Base-by-base conservation (phyloP, 2,113 vertebrate genomes). In the Carassius carassius region DNA sequence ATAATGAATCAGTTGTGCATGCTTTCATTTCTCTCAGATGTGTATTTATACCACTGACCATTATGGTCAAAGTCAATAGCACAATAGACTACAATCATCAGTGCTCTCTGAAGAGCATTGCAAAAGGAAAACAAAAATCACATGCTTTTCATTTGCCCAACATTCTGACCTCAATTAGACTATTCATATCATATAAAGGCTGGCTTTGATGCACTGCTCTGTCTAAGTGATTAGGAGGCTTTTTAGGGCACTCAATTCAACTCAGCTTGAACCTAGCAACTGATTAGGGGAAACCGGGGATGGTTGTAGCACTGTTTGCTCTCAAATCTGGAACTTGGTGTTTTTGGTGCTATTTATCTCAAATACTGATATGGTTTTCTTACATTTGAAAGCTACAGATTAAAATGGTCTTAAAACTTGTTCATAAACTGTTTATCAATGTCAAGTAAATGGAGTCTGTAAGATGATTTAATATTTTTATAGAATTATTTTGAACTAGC, bases 111-210 rank as follows among this genome's bases (percentile, higher is more conserved):
- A 21, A 69, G 25, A 51, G 44, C 62, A 32, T 32, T 49, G 44
- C 62, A 32, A 47, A 81, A 32, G 17, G 16, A 67, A 49, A 44
- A 54, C 11, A 51, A 81, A 81, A 51, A 13, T 51, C 79, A 32
- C 78, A 80, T 80, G 78, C 62, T 81, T 81, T 80, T 63, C 25
- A 63, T 80, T 80, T 47, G 35, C 58, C 78, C 37, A 25, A 11
- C 37, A 29, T 44, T 62, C 60, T 80, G 78, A 80, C 54, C 35
- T 79, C 56, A 79, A 62, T 79, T 62, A 79, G 56, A 44, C 60
- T 23, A 65, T 65, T 80, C 35, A 32, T 47, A 65, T 49, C 14
- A 49, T 67, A 65, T 12, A 51, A 81, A 80, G n/a, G 58, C 23
- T 81, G 16, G 62, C 44, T 69, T 81, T 54, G 44, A 81, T 81